These are phyloP conservation scores for Trissolcus basalis DNA, from an alignment of 1,140 invertebrate genomes.

Conservation along the genomic window DNA sequence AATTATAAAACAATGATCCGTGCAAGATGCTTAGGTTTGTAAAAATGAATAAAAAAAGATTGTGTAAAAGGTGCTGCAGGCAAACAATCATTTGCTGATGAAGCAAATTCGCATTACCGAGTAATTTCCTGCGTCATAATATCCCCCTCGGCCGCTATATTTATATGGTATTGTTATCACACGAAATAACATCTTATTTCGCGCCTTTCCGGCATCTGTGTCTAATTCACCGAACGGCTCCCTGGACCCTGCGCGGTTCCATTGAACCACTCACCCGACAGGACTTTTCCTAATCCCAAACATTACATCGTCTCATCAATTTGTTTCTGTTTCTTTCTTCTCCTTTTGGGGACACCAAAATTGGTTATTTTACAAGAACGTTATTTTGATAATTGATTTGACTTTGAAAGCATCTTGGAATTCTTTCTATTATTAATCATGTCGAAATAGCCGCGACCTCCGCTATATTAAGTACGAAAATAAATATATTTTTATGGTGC, in stretches of 20 bases:
- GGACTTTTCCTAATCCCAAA: too few species aligned
- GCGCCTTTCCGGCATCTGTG: constrained; percentile 1
- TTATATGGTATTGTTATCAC: constrained; percentile 13
- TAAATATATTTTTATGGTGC: constrained; percentile 28
- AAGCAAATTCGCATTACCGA: constrained; percentile 30
- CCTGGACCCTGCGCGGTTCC: not conserved
- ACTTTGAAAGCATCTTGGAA: constrained; percentile 8
- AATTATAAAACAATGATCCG: constrained; percentile 25
- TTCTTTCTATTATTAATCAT: constrained; percentile 40
- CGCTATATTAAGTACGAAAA: constrained; percentile 22
- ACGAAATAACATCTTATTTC: constrained; percentile 22
- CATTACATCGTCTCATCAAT: too few species aligned
- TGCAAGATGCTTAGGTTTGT: constrained; percentile 20
- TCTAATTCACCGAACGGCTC: constrained; percentile 7
- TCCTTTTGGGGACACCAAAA: too few species aligned
- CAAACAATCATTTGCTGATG: constrained; percentile 40
- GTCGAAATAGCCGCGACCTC: constrained; percentile 33
- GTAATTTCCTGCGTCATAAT: constrained; percentile 24
- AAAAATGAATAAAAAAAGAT: constrained; percentile 15
- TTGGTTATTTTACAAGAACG: not conserved
- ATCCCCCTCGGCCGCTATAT: constrained; percentile 1
- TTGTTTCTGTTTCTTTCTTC: too few species aligned
- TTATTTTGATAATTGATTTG: not conserved
- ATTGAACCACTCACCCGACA: too few species aligned
- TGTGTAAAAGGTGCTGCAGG: constrained; percentile 27